phyloP scores from a whole-genome alignment of 1,140 invertebrate species.

The Leptinotarsa lineolata region DNA sequence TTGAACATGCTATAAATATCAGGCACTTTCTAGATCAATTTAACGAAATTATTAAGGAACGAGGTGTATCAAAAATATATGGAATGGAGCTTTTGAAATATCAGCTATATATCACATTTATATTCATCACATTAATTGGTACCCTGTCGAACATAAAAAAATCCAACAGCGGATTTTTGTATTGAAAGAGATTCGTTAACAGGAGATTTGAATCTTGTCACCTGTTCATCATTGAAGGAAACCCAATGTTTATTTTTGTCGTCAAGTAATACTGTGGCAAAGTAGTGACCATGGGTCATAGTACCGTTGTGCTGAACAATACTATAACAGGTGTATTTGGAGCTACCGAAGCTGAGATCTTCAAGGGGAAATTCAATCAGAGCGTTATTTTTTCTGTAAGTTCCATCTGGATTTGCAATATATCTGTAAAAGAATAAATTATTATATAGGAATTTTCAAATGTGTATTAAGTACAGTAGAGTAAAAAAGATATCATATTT shows the following conservation, averaged over 20 bases:
- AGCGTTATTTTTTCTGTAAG: neutral
- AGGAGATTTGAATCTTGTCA: neutral
- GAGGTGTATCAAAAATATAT: neutral
- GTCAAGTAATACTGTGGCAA: constrained; percentile 3
- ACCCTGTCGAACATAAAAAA: constrained; percentile 11
- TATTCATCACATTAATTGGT: neutral
- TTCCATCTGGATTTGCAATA: neutral
- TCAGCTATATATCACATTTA: neutral
- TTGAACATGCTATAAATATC: neutral
- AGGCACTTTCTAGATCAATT: neutral
- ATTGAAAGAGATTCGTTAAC: neutral
- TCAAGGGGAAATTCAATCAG: constrained; percentile 11
- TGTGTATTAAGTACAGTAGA: no score
- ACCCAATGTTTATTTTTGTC: neutral
- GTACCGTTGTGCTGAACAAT: constrained; percentile 11
- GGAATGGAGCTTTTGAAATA: neutral
- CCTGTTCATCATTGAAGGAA: constrained; percentile 11
- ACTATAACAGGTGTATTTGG: constrained; percentile 9
- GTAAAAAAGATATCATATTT: no score
- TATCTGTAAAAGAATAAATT: constrained; percentile 3
- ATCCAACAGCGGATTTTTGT: neutral
- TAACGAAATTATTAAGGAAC: neutral
- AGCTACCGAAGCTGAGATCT: constrained; percentile 7
- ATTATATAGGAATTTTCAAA: neutral
- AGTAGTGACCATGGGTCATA: constrained; percentile 5